Conservation (phyloP, 2,113 vertebrate genomes). For the Corythoichthys intestinalis region DNA sequence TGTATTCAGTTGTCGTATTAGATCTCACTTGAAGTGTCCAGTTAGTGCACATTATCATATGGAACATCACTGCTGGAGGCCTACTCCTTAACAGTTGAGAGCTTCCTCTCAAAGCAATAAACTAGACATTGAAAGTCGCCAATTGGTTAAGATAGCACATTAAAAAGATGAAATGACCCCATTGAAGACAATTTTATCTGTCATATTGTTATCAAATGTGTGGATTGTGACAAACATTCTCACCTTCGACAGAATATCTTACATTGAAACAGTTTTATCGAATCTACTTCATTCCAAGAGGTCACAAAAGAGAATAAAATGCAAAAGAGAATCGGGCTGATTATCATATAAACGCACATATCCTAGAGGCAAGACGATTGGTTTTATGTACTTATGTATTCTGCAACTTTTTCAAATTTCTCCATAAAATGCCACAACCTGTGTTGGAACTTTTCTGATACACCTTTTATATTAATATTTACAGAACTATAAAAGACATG, state of each 20-base stretch:
- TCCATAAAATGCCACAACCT: not conserved
- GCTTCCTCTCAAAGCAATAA: not conserved
- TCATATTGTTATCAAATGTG: not conserved
- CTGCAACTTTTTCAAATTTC: constrained; percentile 49
- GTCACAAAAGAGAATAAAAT: constrained; percentile 72
- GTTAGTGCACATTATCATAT: constrained; percentile 4
- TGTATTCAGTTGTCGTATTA: not conserved
- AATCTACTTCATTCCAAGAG: constrained; percentile 43
- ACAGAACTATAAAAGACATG: not conserved
- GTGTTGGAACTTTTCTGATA: not conserved
- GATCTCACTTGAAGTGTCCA: not conserved
- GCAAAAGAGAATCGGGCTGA: constrained; percentile 73
- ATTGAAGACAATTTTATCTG: not conserved
- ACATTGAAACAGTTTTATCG: not conserved
- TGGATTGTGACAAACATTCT: not conserved
- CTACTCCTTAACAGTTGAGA: not conserved
- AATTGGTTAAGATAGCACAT: not conserved
- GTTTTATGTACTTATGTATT: constrained; percentile 69
- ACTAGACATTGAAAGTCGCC: constrained; percentile 10
- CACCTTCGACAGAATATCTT: constrained; percentile 13
- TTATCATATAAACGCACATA: constrained; percentile 75
- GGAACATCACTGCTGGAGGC: constrained; percentile 1
- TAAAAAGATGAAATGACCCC: not conserved
- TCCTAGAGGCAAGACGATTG: constrained; percentile 52
- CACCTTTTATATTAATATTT: not conserved